A percentile compares a stretch with the other conserved stretches of the same genome.
These are phyloP conservation scores for Drosophila histrio DNA, from an alignment of 2,888 invertebrate genomes.

Conservation along the genomic window DNA sequence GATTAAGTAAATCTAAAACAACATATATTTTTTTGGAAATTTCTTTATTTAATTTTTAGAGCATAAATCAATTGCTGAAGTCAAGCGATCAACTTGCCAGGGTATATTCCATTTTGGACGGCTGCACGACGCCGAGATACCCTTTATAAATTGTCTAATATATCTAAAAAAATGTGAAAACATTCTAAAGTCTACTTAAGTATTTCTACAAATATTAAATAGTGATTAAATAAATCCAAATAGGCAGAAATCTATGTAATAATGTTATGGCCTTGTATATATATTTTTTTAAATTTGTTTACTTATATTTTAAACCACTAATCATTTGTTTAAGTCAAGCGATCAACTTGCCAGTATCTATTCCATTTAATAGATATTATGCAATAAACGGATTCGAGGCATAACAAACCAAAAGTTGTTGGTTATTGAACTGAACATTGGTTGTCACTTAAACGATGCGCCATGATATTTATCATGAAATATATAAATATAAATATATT, in stretches of 20 bases:
- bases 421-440: slow-evolving; percentile 55
- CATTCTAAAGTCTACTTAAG: too few species aligned
- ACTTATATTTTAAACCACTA: too few species aligned
- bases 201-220: too few species aligned
- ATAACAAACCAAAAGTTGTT: slow-evolving; percentile 53
- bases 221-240: too few species aligned
- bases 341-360: neutral
- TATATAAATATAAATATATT: slow-evolving; percentile 25
- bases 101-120: slow-evolving; percentile 14
- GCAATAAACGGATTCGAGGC: slow-evolving; percentile 30
- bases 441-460: slow-evolving; percentile 61
- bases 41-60: neutral
- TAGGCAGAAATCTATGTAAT: too few species aligned
- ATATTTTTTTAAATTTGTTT: neutral
- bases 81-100: neutral
- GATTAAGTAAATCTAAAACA: too few species aligned
- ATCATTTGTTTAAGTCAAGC: neutral
- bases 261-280: neutral
- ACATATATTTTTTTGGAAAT: too few species aligned
- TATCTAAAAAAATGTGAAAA: too few species aligned
- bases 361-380: slow-evolving; percentile 11
- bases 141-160: neutral
- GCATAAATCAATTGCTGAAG: neutral
- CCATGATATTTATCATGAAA: slow-evolving; percentile 62
- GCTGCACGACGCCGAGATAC: neutral